Percentiles rank a stretch among this genome's conserved stretches.
Evolutionary conservation across 1,140 invertebrate species (phyloP).

Genomic region (Drosophila guanche): DNA sequence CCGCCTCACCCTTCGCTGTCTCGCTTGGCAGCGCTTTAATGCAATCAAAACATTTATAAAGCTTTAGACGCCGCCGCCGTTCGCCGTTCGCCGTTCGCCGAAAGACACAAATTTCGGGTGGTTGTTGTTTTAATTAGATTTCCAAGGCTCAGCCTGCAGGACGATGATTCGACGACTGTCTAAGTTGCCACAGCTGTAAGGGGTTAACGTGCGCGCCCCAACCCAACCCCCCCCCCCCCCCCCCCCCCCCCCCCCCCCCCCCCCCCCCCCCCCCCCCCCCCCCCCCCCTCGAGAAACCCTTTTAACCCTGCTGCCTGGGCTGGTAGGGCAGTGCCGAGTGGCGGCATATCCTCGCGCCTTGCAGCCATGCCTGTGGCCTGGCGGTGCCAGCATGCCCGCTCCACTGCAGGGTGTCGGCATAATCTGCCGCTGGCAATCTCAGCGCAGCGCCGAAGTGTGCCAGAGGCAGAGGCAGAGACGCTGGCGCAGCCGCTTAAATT

Average conservation of each 20-base stretch:
- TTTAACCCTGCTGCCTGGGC: neutral
- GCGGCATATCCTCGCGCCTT: no score
- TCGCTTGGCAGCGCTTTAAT: constrained; percentile 79
- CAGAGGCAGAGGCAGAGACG: neutral
- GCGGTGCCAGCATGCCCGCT: constrained; percentile 9
- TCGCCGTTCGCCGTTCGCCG: neutral
- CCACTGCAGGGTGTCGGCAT: constrained; percentile 38
- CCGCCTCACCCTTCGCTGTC: constrained; percentile 11
- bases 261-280: constrained; percentile 1
- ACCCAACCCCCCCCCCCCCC: neutral
- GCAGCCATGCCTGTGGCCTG: no score
- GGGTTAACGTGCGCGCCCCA: constrained; percentile 61
- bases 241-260: neutral
- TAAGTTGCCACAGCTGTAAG: constrained; percentile 80
- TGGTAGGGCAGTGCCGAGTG: no score
- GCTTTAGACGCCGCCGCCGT: constrained; percentile 56
- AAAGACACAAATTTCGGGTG: constrained; percentile 78
- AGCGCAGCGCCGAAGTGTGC: constrained; percentile 54
- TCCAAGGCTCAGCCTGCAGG: constrained; percentile 66
- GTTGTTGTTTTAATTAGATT: constrained; percentile 82
- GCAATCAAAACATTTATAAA: constrained; percentile 82
- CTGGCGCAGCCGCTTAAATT: constrained; percentile 72
- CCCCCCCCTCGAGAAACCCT: constrained; percentile 13
- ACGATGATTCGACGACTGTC: constrained; percentile 59
- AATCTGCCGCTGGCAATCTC: constrained; percentile 68